A percentile compares a stretch with the other conserved stretches of the same genome.
Evolutionary conservation across 2,888 invertebrate species (phyloP).

Genomic region (Lepidocyrtoides sp.): DNA sequence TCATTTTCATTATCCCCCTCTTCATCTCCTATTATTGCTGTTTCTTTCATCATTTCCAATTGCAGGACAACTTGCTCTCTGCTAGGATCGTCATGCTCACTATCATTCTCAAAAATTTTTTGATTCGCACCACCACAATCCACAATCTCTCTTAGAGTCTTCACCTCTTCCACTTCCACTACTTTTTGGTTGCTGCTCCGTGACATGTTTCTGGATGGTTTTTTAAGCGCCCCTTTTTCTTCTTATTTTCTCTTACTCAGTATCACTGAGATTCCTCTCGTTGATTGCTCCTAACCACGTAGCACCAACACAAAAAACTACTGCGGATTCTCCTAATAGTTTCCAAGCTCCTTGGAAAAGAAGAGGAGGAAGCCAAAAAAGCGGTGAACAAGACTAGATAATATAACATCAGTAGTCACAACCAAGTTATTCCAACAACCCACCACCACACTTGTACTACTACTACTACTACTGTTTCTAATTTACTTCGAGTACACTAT

Average conservation of each 20-base stretch:
- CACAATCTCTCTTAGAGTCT: conserved; percentile 15
- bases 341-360: background rate
- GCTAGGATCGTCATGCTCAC: background rate
- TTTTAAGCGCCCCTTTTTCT: conserved; percentile 26
- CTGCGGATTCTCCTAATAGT: conserved; percentile 44
- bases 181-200: conserved; percentile 51
- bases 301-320: background rate
- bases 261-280: conserved; percentile 31
- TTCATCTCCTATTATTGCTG: background rate
- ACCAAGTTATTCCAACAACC: background rate
- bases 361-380: background rate
- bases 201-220: conserved; percentile 79
- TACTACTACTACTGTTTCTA: background rate
- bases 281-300: conserved; percentile 46
- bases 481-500: conserved; percentile 18
- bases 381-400: background rate
- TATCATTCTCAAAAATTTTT: conserved; percentile 42
- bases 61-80: background rate
- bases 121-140: conserved; percentile 53
- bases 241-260: conserved; percentile 3
- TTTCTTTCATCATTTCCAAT: background rate
- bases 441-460: background rate
- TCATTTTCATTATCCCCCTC: conserved; percentile 20
- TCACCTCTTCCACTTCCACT: background rate
- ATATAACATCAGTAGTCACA: too few relatives aligned